Evolutionary conservation across 1,140 invertebrate genomes (phyloP).

Genomic region (Aporrectodea caliginosa): DNA sequence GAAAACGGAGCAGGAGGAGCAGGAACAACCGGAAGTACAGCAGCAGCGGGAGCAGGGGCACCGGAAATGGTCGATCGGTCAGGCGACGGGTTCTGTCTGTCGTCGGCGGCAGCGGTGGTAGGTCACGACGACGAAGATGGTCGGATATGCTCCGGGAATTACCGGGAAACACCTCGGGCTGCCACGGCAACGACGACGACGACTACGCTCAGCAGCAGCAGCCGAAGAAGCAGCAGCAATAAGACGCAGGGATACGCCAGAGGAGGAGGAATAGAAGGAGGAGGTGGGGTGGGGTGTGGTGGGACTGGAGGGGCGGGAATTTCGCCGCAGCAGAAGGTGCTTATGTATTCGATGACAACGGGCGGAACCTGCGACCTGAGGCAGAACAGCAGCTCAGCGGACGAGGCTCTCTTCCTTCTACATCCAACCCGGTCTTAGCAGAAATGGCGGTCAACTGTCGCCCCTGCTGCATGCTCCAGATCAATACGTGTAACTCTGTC

Average conservation of each 20-base stretch:
- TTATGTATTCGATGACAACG: not conserved
- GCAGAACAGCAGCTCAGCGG: not conserved
- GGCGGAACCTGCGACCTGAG: not conserved
- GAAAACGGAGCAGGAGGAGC: no score
- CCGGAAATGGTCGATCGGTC: not conserved
- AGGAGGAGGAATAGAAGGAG: no score
- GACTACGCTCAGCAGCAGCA: no score
- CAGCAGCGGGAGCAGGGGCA: not conserved
- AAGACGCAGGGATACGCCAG: no score
- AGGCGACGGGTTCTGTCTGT: not conserved
- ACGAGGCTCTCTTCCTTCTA: not conserved
- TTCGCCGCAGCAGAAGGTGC: not conserved
- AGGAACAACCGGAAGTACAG: no score
- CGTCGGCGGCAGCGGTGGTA: not conserved
- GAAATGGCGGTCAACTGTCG: no score
- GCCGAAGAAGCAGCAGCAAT: no score
- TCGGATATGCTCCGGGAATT: not conserved
- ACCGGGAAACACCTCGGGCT: no score
- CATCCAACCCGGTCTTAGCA: not conserved
- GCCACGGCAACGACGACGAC: no score
- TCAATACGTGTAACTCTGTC: not conserved
- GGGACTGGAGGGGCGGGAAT: not conserved
- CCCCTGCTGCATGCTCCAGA: not conserved
- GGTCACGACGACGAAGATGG: not conserved
- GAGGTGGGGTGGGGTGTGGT: no score